Percentiles rank a stretch among this genome's conserved stretches.
Evolutionary conservation across 2,888 invertebrate species (phyloP).

Genomic region (Pachliopta kotzebuea): DNA sequence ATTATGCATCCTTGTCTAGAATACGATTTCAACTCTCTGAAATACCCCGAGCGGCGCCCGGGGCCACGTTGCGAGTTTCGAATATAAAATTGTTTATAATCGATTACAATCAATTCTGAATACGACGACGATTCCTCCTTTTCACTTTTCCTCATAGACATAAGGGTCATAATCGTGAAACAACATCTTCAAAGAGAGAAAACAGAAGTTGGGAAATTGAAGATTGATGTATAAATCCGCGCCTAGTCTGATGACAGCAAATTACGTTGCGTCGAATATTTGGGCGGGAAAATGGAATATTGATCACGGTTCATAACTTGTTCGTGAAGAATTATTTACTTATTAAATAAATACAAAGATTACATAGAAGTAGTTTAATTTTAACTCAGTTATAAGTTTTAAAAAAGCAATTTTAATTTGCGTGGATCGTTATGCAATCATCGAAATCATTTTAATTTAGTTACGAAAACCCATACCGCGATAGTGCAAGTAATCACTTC

Average conservation of each 20-base stretch:
- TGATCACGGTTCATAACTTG: background rate
- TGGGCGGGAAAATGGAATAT: slow-evolving; percentile 60
- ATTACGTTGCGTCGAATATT: slow-evolving; percentile 63
- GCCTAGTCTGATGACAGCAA: slow-evolving; percentile 60
- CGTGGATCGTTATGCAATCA: no score
- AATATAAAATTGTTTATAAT: slow-evolving; percentile 59
- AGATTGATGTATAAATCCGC: slow-evolving; percentile 63
- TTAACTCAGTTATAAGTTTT: no score
- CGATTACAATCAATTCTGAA: slow-evolving; percentile 28
- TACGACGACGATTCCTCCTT: background rate
- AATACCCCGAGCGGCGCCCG: slow-evolving; percentile 56
- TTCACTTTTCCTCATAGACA: fast-evolving
- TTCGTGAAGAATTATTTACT: background rate
- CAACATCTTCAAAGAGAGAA: slow-evolving; percentile 7
- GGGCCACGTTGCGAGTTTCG: slow-evolving; percentile 56
- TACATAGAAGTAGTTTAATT: no score
- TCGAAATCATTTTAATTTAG: no score
- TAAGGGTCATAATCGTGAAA: slow-evolving; percentile 38
- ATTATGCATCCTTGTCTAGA: slow-evolving; percentile 47
- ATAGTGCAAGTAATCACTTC: no score
- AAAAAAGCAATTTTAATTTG: no score
- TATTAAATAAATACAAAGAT: no score
- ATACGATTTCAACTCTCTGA: slow-evolving; percentile 54
- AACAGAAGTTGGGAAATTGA: slow-evolving; percentile 38
- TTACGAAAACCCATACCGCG: no score